Evolutionary conservation across 2,888 invertebrate species (phyloP), one percentile per base, ranked within the genome.

Genomic region (Amorpha juglandis): DNA sequence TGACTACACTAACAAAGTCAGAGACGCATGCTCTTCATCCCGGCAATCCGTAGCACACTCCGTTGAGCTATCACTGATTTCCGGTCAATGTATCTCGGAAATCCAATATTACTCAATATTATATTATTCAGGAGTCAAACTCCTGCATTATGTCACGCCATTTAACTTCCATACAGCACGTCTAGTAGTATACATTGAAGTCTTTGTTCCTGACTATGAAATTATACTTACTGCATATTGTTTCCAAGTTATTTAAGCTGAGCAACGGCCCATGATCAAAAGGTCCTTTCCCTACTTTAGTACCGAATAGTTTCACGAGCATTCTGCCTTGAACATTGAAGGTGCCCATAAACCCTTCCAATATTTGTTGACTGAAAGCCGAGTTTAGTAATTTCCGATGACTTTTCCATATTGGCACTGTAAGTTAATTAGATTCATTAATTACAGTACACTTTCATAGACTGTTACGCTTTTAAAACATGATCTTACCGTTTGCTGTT

Each of bases 311-410:
- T 7, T 69, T 42, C 0, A 69, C 70, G 47, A 80, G 35, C 7
- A 63, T 64, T 7, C 51, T 70, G 7, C 73, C 63, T 53, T 80
- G 78, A 14, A 14, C 55, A 45, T 80, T 80, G 65, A 81, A 80
- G 0, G 77, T 71, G 0, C 63, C 65, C 0, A 80, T 47, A 62
- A 75, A 79, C 0, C 71, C 70, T 6, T 80, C 73, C 12, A 80
- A 62, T 0, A 71, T 68, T 21, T 74, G 72, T 19, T 75, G 79
- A 11, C 68, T 74, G 66, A 80, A 80, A 0, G 76, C 71, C 19
- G 77, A 74, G 45, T 69, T 76, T 12, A 81, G 53, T 6, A 76
- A 51, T 62, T 78, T 80, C 1, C 80, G 71, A 50, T 78, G 74
- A 0, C 66, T 66, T 66, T 77, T 79, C 80, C 80, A 81, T 3